Conservation (phyloP, 1,140 invertebrate species). For the Steinernema khuongi region DNA sequence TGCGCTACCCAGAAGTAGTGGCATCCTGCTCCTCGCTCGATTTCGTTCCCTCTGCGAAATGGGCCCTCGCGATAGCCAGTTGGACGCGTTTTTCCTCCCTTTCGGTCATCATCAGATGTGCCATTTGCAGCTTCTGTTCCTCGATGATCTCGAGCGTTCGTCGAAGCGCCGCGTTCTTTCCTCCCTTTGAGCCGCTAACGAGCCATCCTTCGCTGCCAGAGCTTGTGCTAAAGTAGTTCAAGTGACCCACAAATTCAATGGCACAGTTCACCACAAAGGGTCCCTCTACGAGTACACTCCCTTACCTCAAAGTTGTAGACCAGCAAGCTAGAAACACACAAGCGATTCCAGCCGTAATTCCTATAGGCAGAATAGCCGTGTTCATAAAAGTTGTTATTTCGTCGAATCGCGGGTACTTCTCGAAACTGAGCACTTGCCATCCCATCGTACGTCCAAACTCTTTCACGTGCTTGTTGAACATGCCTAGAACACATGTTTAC, state of each 20-base stretch:
- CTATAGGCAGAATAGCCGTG: constrained; percentile 35
- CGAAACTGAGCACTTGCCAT: constrained; percentile 32
- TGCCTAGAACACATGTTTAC: constrained; percentile 22
- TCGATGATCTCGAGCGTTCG: constrained; percentile 39
- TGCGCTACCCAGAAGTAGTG: background rate
- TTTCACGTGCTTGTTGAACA: constrained; percentile 29
- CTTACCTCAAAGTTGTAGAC: constrained; percentile 30
- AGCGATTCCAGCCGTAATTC: constrained; percentile 24
- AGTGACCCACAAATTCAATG: no score
- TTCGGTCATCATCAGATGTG: background rate
- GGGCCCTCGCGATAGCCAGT: background rate
- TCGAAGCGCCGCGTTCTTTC: constrained; percentile 36
- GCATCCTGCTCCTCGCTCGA: background rate
- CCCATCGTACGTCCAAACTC: constrained; percentile 28
- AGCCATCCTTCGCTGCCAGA: constrained; percentile 27
- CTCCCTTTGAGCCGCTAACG: constrained; percentile 28
- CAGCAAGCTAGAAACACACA: constrained; percentile 36
- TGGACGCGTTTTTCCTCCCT: background rate
- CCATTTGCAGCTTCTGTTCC: constrained; percentile 34
- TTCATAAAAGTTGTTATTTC: constrained; percentile 37
- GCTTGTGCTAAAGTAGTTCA: background rate
- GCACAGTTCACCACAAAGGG: background rate
- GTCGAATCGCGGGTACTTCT: constrained; percentile 35
- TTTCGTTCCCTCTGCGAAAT: background rate
- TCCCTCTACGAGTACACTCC: background rate